phyloP scores from a whole-genome alignment of 2,888 invertebrate genomes.

The Saturnia pavonia region DNA sequence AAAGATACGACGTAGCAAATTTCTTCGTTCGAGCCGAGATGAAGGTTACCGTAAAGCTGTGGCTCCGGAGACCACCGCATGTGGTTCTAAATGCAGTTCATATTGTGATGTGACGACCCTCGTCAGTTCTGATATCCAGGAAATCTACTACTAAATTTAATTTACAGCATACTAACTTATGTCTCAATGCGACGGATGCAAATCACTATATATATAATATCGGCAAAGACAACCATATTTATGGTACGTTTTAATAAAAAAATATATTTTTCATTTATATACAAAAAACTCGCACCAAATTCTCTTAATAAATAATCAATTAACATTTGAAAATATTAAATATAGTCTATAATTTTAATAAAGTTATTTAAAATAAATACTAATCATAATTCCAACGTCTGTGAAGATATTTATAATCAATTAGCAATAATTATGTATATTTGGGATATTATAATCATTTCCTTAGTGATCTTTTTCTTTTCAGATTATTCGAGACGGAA shows the following conservation, averaged over 20 bases:
- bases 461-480: background rate
- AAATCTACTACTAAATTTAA: too few relatives aligned
- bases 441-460: background rate
- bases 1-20: too few relatives aligned
- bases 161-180: too few relatives aligned
- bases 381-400: slow-evolving; percentile 1
- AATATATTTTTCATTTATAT: background rate
- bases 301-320: background rate
- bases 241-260: background rate
- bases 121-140: too few relatives aligned
- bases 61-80: too few relatives aligned
- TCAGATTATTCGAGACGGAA: background rate
- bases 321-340: background rate
- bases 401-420: slow-evolving; percentile 5
- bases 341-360: background rate
- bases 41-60: too few relatives aligned
- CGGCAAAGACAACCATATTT: too few relatives aligned
- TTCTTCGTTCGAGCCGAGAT: too few relatives aligned
- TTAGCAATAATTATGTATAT: slow-evolving; percentile 3
- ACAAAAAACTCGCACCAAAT: background rate
- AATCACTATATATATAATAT: too few relatives aligned
- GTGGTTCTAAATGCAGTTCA: too few relatives aligned
- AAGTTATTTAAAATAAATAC: background rate
- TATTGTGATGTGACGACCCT: too few relatives aligned
- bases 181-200: too few relatives aligned